These are phyloP conservation scores for Poecilia velifera DNA, from an alignment of 2,797 vertebrate genomes.

Conservation along the genomic window DNA sequence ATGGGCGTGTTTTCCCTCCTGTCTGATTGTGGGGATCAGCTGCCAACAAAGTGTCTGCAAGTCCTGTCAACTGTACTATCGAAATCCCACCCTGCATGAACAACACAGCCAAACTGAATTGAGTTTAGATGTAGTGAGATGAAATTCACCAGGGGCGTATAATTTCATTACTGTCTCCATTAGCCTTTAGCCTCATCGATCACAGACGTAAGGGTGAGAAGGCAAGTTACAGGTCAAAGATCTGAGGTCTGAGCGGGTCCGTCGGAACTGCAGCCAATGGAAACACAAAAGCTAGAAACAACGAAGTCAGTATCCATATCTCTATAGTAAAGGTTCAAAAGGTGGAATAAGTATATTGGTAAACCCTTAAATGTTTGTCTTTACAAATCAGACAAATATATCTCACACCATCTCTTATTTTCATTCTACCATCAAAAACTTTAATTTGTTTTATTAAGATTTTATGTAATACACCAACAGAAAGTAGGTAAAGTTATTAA, in stretches of 20 bases:
- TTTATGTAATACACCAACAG: background rate
- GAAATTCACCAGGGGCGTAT: constrained; percentile 46
- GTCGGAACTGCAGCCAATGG: constrained; percentile 33
- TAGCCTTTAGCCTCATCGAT: constrained; percentile 63
- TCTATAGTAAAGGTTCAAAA: background rate
- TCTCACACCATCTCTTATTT: too few relatives aligned
- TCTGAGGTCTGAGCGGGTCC: constrained; percentile 32
- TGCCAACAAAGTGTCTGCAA: constrained; percentile 32
- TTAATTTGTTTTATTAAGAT: background rate
- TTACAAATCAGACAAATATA: background rate
- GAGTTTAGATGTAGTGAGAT: constrained; percentile 29
- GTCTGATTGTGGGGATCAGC: constrained; percentile 29
- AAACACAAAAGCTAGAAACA: constrained; percentile 29
- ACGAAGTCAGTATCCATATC: background rate
- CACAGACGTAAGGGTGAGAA: constrained; percentile 44
- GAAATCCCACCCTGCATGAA: constrained; percentile 33
- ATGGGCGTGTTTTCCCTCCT: constrained; percentile 25
- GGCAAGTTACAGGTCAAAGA: constrained; percentile 63
- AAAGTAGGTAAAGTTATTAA: background rate
- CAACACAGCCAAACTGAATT: constrained; percentile 37
- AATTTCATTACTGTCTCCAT: constrained; percentile 62
- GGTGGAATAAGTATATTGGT: background rate
- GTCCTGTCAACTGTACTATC: constrained; percentile 26
- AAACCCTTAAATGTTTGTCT: background rate
- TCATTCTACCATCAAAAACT: background rate